These are phyloP conservation scores for Drosophila cognata DNA, from an alignment of 2,888 invertebrate species.

Conservation along the genomic window DNA sequence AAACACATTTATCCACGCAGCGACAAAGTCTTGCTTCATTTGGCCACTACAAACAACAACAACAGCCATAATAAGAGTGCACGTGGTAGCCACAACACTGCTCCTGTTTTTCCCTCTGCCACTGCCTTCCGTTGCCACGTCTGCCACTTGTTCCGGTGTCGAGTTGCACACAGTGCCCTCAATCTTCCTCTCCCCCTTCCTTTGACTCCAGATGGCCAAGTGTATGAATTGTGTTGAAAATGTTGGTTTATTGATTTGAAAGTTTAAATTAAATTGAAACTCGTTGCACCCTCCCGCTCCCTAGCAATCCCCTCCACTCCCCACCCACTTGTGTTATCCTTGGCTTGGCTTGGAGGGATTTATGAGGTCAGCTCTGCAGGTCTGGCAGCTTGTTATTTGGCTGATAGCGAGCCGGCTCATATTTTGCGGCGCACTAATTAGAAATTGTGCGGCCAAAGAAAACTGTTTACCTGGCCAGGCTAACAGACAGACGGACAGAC, in stretches of 20 bases:
- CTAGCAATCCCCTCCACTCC: too few species aligned
- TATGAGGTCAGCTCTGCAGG: slow-evolving; percentile 53
- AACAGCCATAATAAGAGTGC: slow-evolving; percentile 29
- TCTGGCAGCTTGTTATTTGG: slow-evolving; percentile 40
- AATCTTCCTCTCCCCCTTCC: slow-evolving; percentile 20
- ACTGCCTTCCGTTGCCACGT: slow-evolving; percentile 15
- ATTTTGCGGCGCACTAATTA: slow-evolving; percentile 72
- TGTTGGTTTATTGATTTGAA: slow-evolving; percentile 80
- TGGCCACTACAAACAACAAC: slow-evolving; percentile 25
- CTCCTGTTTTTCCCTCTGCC: not conserved
- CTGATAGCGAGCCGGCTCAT: slow-evolving; percentile 53
- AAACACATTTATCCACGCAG: slow-evolving; percentile 61
- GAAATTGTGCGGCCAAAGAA: slow-evolving; percentile 54
- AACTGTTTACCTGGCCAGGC: slow-evolving; percentile 57
- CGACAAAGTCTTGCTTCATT: slow-evolving; percentile 42
- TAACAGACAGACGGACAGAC: not conserved
- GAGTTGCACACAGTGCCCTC: slow-evolving; percentile 69
- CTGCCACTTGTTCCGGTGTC: slow-evolving; percentile 80
- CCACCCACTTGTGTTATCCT: slow-evolving; percentile 13
- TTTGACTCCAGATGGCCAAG: slow-evolving; percentile 30
- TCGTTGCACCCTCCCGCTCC: slow-evolving; percentile 6
- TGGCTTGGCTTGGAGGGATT: slow-evolving; percentile 36
- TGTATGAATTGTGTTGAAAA: slow-evolving; percentile 74
- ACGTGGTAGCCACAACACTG: slow-evolving; percentile 36
- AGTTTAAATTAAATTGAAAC: slow-evolving; percentile 79